Conservation (phyloP, 2,797 vertebrate genomes). For the Atherinosoma microstoma region DNA sequence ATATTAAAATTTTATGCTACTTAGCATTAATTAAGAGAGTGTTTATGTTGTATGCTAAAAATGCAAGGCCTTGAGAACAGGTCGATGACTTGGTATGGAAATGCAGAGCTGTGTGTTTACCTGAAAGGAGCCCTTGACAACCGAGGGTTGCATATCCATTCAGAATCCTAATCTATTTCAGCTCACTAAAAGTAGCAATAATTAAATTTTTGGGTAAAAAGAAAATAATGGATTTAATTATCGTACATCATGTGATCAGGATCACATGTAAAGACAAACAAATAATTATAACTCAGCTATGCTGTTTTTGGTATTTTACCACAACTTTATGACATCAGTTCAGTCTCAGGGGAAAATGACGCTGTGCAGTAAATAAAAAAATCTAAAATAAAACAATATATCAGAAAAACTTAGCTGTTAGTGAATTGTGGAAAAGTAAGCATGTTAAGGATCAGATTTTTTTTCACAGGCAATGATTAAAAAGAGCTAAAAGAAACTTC, state of each 20-base stretch:
- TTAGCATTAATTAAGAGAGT: conserved; percentile 5
- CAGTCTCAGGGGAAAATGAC: too few relatives aligned
- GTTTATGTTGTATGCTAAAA: conserved; percentile 13
- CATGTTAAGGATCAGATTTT: too few relatives aligned
- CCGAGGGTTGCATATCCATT: background rate
- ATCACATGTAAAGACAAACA: background rate
- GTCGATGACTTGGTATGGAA: conserved; percentile 19
- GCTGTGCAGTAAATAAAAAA: too few relatives aligned
- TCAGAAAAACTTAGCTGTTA: too few relatives aligned
- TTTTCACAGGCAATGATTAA: too few relatives aligned
- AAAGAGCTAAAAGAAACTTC: too few relatives aligned
- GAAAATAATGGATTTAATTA: too few relatives aligned
- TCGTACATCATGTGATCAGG: too few relatives aligned
- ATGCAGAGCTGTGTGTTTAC: conserved; percentile 18
- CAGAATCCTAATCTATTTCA: background rate
- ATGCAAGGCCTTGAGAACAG: conserved; percentile 47
- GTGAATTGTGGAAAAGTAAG: too few relatives aligned
- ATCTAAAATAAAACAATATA: too few relatives aligned
- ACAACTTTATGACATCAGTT: too few relatives aligned
- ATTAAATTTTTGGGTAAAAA: background rate
- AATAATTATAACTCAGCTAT: background rate
- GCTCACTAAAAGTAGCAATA: background rate
- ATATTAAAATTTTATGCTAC: background rate
- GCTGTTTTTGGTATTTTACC: too few relatives aligned
- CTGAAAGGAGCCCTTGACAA: conserved; percentile 17